Evolutionary conservation across 2,113 vertebrate species (phyloP).

Genomic region (Cichladusa arquata): DNA sequence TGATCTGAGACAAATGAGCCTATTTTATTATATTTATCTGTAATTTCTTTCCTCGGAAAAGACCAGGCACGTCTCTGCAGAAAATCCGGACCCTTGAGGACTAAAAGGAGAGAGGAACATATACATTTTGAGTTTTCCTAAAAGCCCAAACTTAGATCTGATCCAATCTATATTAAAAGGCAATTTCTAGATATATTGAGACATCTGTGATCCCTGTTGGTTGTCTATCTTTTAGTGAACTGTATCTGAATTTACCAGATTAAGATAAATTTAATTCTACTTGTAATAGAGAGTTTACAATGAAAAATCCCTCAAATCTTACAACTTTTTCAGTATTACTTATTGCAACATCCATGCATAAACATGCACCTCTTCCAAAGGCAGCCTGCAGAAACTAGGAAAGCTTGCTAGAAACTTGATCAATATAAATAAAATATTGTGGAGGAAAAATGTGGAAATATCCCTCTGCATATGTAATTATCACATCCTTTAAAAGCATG

Average conservation of each 20-base stretch:
- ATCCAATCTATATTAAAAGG: not conserved
- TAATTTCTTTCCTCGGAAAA: not conserved
- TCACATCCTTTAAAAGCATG: not conserved
- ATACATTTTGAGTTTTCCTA: not conserved
- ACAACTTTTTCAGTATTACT: not conserved
- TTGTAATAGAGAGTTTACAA: not conserved
- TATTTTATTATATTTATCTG: not conserved
- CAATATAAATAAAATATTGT: not conserved
- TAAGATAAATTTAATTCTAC: not conserved
- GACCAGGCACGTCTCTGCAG: not conserved
- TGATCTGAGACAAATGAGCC: not conserved
- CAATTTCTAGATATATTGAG: not conserved
- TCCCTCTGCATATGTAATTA: accelerated
- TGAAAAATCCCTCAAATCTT: not conserved
- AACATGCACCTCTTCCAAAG: not conserved
- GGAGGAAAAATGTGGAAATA: not conserved
- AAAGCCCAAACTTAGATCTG: not conserved
- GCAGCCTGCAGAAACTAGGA: not conserved
- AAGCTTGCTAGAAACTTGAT: not conserved
- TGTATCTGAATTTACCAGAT: not conserved
- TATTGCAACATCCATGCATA: not conserved
- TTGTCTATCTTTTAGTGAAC: not conserved
- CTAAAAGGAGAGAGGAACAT: not conserved
- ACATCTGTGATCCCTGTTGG: not conserved
- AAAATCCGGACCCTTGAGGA: not conserved